Base-by-base conservation (phyloP, 2,797 vertebrate species). In the Malurus splendens region DNA sequence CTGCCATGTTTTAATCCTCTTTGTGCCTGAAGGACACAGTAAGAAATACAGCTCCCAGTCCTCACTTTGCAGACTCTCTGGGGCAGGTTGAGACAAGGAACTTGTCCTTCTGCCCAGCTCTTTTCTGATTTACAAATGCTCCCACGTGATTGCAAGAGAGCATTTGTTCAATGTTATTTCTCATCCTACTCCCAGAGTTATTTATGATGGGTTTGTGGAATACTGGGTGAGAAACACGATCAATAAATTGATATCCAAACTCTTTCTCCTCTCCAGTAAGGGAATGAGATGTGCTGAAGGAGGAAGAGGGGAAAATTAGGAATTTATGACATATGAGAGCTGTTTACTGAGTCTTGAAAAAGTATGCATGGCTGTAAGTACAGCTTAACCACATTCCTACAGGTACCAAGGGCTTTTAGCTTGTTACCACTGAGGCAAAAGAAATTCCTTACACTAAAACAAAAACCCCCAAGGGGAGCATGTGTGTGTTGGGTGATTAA, bases 121-220 rank as follows among this genome's bases (percentile, higher is more conserved):
- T 25, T 7, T 68, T 9, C n/a, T 54, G 60, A 47, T 28, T n/a
- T 2, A 11, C 3, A 78, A 67, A 36, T 18, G 18, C 44, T 84
- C 27, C n/a, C 25, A 17, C 6, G 6, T 0, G 2, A 51, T 1
- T 45, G 7, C 7, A 23, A 3, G 11, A 27, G 3, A 84, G 32
- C 14, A 54, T 47, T 59, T 22, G 32, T 41, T 16, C 59, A 54
- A 13, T 12, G 30, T 5, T 47, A 54, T 39, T 91, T 65, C 47
- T 56, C 75, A 68, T 36, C 23, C 32, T 66, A 12, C 28, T 75
- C 27, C 20, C 83, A 56, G 33, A 7, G 39, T 39, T 73, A 3
- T 74, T 91, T 27, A 39, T n/a, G 39, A 47, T 0, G 18, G 20
- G 15, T 14, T 74, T 56, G 30, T 24, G 16, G 47, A 77, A 83